Base-by-base conservation (phyloP, 2,888 invertebrate genomes). In the Drosophila yooni region DNA sequence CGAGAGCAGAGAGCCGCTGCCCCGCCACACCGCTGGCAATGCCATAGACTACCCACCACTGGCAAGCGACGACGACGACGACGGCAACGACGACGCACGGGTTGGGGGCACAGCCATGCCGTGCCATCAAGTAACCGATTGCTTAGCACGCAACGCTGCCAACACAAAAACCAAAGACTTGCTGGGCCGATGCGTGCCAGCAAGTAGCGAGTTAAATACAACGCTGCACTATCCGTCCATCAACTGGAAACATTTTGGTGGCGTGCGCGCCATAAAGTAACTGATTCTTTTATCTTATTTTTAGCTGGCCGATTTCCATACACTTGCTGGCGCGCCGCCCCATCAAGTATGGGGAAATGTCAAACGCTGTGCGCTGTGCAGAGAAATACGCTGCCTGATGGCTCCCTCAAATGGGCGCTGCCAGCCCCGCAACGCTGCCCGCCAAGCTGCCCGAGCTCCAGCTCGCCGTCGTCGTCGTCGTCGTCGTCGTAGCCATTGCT, bases 261-360 rank as follows among this genome's bases (percentile, higher is more conserved):
- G 84, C 75, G 79, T 60, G 5, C 90, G 91, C 88, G 79, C 92
- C 85, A 92, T 88, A 91, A 93, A 93, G 92, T 89, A 82, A 70
- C 81, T 50, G 64, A 72, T 81, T 72, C 76, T 86, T 89, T 90
- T 86, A 89, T 90, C 86, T 86, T 72, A 18, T 53, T 62, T 72
- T 62, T n/a, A 40, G 66, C 79, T 56, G 62, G 18, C 46, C 53
- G 74, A 76, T 86, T 86, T 76, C 61, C 51, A 11, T 1, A 11
- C 27, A 85, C 80, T 88, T 92, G 78, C 54, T 91, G 87, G 93
- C 31, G 91, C 92, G 91, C 3, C 89, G 92, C 91, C 36, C 92
- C 91, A 92, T 76, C 83, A 93, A 92, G 92, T 91, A 79, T 81
- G 54, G 79, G 87, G 90, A 93, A 90, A 92, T 93, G 92, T 93